phyloP scores from a whole-genome alignment of 2,113 vertebrate genomes.

The Solea solea region DNA sequence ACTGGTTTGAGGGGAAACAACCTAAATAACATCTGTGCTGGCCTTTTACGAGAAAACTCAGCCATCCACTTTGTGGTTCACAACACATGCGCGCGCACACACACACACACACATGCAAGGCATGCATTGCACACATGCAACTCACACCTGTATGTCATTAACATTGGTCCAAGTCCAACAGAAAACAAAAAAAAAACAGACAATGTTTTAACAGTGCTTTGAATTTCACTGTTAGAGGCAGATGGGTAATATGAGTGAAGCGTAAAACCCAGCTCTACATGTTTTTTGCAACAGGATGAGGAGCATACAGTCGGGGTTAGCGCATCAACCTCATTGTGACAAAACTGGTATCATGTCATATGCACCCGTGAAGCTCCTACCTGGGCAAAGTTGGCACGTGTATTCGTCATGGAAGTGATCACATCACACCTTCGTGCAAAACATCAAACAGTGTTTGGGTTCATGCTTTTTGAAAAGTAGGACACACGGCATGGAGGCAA shows the following conservation, averaged over 20 bases:
- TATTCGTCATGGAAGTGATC: slow-evolving; percentile 56
- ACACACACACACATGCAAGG: slow-evolving; percentile 18
- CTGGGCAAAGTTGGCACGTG: slow-evolving; percentile 54
- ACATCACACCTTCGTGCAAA: slow-evolving; percentile 41
- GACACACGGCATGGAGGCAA: slow-evolving; percentile 44
- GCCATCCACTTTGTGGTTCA: slow-evolving; percentile 67
- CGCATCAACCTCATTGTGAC: slow-evolving; percentile 72
- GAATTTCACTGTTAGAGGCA: background rate
- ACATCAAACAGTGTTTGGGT: slow-evolving; percentile 69
- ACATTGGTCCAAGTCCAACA: slow-evolving; percentile 7
- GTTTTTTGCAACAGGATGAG: slow-evolving; percentile 9
- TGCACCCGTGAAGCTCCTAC: slow-evolving; percentile 45
- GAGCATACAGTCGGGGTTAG: slow-evolving; percentile 23
- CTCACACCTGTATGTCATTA: slow-evolving; percentile 62
- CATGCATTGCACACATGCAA: slow-evolving; percentile 52
- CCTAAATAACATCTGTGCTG: slow-evolving; percentile 74
- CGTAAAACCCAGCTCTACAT: background rate
- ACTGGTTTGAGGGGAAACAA: slow-evolving; percentile 58
- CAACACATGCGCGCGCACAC: slow-evolving; percentile 12
- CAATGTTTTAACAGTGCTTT: background rate
- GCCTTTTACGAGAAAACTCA: slow-evolving; percentile 75
- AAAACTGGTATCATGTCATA: slow-evolving; percentile 62
- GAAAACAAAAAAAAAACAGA: background rate
- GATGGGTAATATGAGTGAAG: background rate
- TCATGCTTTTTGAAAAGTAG: slow-evolving; percentile 68